These are phyloP conservation scores for Metellina segmentata DNA, from an alignment of 2,888 invertebrate species.

Conservation along the genomic window DNA sequence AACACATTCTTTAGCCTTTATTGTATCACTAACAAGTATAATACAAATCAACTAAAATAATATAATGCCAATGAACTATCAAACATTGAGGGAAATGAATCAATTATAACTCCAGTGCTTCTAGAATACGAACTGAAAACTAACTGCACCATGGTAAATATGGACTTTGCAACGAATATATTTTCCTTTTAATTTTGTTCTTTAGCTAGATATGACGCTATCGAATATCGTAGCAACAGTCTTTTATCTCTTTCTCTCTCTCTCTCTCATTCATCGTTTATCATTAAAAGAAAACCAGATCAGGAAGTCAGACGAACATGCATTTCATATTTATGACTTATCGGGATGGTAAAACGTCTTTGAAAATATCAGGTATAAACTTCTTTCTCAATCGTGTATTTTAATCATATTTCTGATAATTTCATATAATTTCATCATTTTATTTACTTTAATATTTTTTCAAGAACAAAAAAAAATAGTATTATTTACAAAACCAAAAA, in stretches of 20 bases:
- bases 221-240: conserved; percentile 48
- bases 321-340: no score
- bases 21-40: neutral
- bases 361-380: no score
- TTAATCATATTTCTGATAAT: no score
- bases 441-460: no score
- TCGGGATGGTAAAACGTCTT: no score
- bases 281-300: conserved; percentile 11
- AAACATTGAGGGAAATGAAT: neutral
- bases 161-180: conserved; percentile 35
- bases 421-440: no score
- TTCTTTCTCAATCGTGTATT: no score
- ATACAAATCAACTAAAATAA: neutral
- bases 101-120: neutral
- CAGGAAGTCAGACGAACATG: neutral
- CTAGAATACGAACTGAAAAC: neutral
- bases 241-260: no score
- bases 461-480: no score
- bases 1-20: conserved; percentile 38
- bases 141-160: neutral
- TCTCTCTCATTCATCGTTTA: conserved; percentile 34
- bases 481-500: no score
- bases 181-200: neutral
- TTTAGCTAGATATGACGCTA: conserved; percentile 15
- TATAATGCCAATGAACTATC: neutral